These are phyloP conservation scores for Lerema accius DNA, from an alignment of 1,140 invertebrate genomes.

Conservation along the genomic window DNA sequence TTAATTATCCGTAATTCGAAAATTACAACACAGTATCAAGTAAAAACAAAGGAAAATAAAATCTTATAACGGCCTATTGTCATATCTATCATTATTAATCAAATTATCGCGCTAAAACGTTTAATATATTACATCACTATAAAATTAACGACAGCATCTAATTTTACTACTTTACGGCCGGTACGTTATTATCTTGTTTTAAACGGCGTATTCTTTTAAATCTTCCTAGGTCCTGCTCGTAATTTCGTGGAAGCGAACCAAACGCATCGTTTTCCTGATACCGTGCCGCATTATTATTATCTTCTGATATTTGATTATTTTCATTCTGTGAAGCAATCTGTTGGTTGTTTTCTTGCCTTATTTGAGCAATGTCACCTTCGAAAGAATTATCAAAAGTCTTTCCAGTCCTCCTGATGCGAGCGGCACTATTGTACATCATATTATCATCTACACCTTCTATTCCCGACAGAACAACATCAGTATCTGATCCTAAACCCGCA, in stretches of 20 bases:
- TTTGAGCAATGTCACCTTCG: conserved; percentile 23
- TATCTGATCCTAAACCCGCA: conserved; percentile 61
- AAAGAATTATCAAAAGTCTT: conserved; percentile 35
- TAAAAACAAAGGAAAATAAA: neutral
- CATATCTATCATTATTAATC: neutral
- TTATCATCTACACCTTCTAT: conserved; percentile 68
- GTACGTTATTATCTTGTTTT: conserved; percentile 39
- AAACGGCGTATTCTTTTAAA: conserved; percentile 69
- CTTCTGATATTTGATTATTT: conserved; percentile 22
- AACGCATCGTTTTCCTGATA: conserved; percentile 61
- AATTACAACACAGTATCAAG: neutral
- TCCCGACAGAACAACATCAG: conserved; percentile 60
- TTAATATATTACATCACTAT: conserved; percentile 6
- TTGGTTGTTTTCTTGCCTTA: conserved; percentile 36
- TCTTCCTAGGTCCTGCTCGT: conserved; percentile 57
- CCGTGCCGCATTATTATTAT: conserved; percentile 39
- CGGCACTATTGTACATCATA: conserved; percentile 58
- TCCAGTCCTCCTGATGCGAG: conserved; percentile 47
- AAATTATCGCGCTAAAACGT: conserved; percentile 1
- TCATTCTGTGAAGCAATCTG: conserved; percentile 38
- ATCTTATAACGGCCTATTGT: neutral
- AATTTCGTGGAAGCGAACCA: conserved; percentile 51
- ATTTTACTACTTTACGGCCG: conserved; percentile 12
- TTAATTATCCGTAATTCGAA: no score
- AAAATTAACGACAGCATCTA: conserved; percentile 3